Percentiles rank a stretch among this genome's conserved stretches.
These are phyloP conservation scores for Pristiophorus japonicus DNA, from an alignment of 2,113 vertebrate genomes.

Conservation along the genomic window DNA sequence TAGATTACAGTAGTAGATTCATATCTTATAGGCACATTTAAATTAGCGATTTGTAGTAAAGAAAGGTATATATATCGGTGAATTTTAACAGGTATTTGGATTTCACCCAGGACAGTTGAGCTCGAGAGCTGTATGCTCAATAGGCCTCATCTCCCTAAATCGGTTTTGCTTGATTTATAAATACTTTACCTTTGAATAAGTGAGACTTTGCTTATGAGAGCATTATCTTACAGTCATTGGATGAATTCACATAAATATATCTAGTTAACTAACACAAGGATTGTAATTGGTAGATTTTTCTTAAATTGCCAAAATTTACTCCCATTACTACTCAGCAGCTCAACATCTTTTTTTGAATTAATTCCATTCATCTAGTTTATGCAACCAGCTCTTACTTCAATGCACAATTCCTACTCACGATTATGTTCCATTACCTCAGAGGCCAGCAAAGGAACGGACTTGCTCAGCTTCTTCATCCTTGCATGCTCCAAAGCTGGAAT, in stretches of 20 bases:
- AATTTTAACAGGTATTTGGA: not conserved
- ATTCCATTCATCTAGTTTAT: not conserved
- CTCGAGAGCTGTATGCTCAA: not conserved
- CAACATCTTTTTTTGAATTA: not conserved
- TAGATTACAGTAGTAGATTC: not conserved
- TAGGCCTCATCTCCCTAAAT: not conserved
- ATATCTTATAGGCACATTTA: not conserved
- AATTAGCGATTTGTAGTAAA: not conserved
- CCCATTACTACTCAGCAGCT: not conserved
- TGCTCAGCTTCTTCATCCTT: slow-evolving; percentile 57
- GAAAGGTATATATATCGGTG: not conserved
- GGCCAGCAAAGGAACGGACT: slow-evolving; percentile 54
- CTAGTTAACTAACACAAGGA: not conserved
- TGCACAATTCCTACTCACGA: slow-evolving; percentile 35
- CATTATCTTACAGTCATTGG: not conserved
- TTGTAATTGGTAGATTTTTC: not conserved
- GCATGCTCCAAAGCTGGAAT: slow-evolving; percentile 54
- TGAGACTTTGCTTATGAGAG: not conserved
- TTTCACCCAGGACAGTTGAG: not conserved
- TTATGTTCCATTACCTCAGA: slow-evolving; percentile 53
- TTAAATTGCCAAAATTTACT: not conserved
- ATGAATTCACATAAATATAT: not conserved
- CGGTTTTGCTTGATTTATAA: not conserved
- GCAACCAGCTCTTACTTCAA: not conserved
- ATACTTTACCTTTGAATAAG: not conserved